Base-by-base conservation (phyloP, 1,140 invertebrate genomes). In the Protaetia brevitarsis region DNA sequence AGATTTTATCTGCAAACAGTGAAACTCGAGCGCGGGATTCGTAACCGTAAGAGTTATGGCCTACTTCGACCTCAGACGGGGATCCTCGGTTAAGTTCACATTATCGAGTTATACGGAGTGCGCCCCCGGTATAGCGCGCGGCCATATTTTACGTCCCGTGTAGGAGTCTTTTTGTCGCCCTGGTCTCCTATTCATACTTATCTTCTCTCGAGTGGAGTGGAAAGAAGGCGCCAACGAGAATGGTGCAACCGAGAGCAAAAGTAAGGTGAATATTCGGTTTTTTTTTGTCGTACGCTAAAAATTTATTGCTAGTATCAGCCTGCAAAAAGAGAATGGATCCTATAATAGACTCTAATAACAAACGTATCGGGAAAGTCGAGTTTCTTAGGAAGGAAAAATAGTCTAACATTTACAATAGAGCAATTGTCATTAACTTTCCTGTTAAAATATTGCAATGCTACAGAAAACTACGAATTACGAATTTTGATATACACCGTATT, bases 151-250 rank as follows among this genome's bases (percentile, higher is more conserved):
- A 59, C 57, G 3, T 28, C 3, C 57, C n/a, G 27, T 28, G n/a
- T n/a, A 27, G 29, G 30, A 59, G 57, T 29, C 57, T 28, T 59
- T 59, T 59, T 59, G 57, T 59, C 26, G 57, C n/a, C 11, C 27
- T 31, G 30, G 57, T 28, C 57, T 59, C n/a, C 57, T 59, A 59
- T 59, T 59, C 57, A 59, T 59, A 59, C 57, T 59, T 59, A 59
- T 34, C 31, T n/a, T n/a, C n/a, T 51, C 41, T 51, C 41, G 41
- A 2, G 19, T 16, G 41, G n/a, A n/a, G n/a, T n/a, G n/a, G n/a
- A n/a, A n/a, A n/a, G 19, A 51, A 45, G 19, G 19, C 16, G 41
- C 41, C 19, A 51, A 51, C 41, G 26, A 23, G 26, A 51, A 51
- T 51, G 41, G 41, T 34, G 31, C 31, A n/a, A 34, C 41, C 19